These are phyloP conservation scores for Cyprinodon variegatus DNA, from an alignment of 2,113 vertebrate genomes.

Conservation along the genomic window DNA sequence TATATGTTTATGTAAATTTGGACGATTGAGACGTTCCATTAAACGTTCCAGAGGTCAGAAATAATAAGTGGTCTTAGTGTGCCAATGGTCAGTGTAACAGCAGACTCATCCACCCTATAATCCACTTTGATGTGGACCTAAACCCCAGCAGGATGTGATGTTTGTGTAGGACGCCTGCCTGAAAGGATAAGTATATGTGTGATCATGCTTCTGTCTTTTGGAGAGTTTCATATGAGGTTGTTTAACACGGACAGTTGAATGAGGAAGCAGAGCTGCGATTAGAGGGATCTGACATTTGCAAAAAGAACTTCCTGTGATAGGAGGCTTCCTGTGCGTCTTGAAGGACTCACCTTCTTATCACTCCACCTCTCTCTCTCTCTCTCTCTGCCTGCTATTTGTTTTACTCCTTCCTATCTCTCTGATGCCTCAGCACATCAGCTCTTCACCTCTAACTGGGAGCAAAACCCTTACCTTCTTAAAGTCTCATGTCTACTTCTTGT, in stretches of 20 bases:
- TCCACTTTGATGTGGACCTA: constrained; percentile 69
- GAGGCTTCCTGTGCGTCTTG: constrained; percentile 66
- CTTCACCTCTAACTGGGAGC: background rate
- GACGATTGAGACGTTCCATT: constrained; percentile 11
- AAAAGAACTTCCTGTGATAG: constrained; percentile 72
- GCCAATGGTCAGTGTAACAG: constrained; percentile 29
- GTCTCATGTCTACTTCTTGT: background rate
- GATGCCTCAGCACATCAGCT: background rate
- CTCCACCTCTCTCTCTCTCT: background rate
- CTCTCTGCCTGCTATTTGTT: constrained; percentile 15
- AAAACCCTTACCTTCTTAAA: background rate
- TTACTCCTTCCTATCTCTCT: background rate
- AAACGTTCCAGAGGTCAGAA: constrained; percentile 48
- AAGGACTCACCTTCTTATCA: constrained; percentile 60
- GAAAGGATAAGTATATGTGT: constrained; percentile 42
- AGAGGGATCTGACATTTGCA: constrained; percentile 67
- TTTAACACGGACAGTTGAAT: constrained; percentile 38
- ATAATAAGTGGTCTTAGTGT: constrained; percentile 48
- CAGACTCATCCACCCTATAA: constrained; percentile 65
- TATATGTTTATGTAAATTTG: constrained; percentile 16
- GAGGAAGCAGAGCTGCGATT: constrained; percentile 68
- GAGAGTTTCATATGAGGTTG: constrained; percentile 34
- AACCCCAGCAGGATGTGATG: constrained; percentile 49
- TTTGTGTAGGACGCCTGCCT: constrained; percentile 65
- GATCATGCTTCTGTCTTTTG: constrained; percentile 20